Base-by-base conservation (phyloP, 2,888 invertebrate genomes). In the Oxycera nigricornis region DNA sequence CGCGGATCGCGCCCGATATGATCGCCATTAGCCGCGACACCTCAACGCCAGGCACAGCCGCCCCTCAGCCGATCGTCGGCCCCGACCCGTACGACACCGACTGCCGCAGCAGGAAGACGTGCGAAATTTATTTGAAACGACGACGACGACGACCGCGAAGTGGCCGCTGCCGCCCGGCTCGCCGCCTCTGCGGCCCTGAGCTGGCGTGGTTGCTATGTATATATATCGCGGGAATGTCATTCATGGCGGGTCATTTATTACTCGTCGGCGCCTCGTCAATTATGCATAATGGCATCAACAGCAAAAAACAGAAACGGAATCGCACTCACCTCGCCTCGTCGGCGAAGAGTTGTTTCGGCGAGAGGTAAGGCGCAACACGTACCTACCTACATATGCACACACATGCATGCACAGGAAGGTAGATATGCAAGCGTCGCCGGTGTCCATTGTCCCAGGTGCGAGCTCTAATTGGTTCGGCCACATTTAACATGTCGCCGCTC, bases 181-280 rank as follows among this genome's bases (percentile, higher is more conserved):
- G 39, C 22, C 41, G 39, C 65, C 20, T 4, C 24, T 24, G 11
- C 31, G 41, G 28, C 26, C 14, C 11, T 28, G n/a, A n/a, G n/a
- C 31, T 1, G 24, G 20, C 65, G 55, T 17, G 65, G 7, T 41
- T 39, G 26, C 41, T 65, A 65, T 59, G n/a, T n/a, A n/a, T n/a
- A n/a, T 59, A 11, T 30, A 24, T n/a, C 65, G 41, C 20, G 41
- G 24, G 41, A 41, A 65, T 65, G 65, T 65, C 65, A 65, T 65
- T 65, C 65, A 65, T 65, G 65, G 65, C 65, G 39, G 65, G 65
- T 65, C 65, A 65, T 65, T 65, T 65, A 65, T 65, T 65, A 65
- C 65, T 65, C 65, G 65, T 65, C 41, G 65, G 65, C 65, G 65
- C 65, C 65, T 65, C 65, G 65, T 65, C 65, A 65, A 14, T 65